These are phyloP conservation scores for Neotragus moschatus DNA, from an alignment of 2,113 vertebrate species.

Conservation along the genomic window DNA sequence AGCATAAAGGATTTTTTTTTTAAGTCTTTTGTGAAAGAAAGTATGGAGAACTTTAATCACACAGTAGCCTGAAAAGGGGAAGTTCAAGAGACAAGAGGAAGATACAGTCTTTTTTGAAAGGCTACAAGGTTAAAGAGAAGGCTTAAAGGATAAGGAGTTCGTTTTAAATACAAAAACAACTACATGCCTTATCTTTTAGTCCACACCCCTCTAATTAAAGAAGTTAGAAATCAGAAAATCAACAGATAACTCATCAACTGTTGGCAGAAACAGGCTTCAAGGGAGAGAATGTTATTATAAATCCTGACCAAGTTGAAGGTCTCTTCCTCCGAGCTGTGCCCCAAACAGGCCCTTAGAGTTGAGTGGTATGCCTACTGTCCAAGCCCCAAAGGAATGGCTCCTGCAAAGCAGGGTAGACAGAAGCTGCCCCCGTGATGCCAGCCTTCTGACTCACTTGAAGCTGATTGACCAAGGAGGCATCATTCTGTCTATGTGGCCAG, in stretches of 20 bases:
- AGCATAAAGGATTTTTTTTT: slow-evolving; percentile 57
- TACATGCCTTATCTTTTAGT: background rate
- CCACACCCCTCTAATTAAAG: background rate
- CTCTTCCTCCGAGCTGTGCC: too few relatives aligned
- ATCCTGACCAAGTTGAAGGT: background rate
- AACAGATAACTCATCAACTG: background rate
- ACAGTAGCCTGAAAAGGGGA: background rate
- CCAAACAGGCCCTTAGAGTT: background rate
- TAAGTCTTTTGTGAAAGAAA: slow-evolving; percentile 49
- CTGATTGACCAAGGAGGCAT: background rate
- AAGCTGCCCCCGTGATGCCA: rapidly evolving
- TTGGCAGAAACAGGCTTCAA: background rate
- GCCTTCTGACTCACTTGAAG: background rate
- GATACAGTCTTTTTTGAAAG: background rate
- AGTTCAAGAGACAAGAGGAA: background rate
- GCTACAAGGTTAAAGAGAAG: background rate
- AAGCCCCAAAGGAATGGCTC: too few relatives aligned
- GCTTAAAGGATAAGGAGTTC: rapidly evolving
- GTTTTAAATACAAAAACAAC: background rate
- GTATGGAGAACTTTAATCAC: slow-evolving; percentile 55
- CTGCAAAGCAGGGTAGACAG: rapidly evolving
- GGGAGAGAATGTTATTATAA: background rate
- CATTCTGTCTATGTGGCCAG: background rate
- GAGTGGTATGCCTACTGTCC: rapidly evolving
- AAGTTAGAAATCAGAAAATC: background rate